Evolutionary conservation across 2,113 vertebrate species (phyloP).

Genomic region (Ondatra zibethicus): DNA sequence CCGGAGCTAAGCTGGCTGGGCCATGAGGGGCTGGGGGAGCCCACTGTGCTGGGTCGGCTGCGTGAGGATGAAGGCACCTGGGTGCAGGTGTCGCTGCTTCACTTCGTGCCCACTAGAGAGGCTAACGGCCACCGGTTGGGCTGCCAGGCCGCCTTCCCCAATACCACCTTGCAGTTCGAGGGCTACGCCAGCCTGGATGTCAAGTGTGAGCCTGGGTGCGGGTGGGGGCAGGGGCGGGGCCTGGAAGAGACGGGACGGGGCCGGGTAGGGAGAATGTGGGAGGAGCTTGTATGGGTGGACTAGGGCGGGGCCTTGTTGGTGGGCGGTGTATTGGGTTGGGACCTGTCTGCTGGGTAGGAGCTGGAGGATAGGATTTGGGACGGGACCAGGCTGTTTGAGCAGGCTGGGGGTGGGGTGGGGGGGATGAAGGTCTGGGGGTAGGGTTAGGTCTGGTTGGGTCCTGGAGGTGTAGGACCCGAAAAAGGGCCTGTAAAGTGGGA

Average conservation of each 20-base stretch:
- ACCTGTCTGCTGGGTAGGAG: too few relatives aligned
- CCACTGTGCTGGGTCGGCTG: slow-evolving; percentile 86
- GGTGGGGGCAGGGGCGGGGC: not conserved
- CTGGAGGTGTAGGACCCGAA: not conserved
- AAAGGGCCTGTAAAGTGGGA: not conserved
- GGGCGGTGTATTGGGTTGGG: not conserved
- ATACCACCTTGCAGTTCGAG: slow-evolving; percentile 91
- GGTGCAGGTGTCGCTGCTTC: slow-evolving; percentile 89
- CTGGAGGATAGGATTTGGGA: not conserved
- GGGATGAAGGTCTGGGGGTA: not conserved
- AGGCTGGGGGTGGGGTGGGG: not conserved
- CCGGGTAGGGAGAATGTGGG: not conserved
- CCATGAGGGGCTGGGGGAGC: slow-evolving; percentile 91
- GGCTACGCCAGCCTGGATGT: slow-evolving; percentile 91
- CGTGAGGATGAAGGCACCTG: slow-evolving; percentile 91
- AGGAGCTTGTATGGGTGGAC: not conserved
- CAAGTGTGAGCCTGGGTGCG: slow-evolving; percentile 89
- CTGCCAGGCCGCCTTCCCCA: slow-evolving; percentile 92
- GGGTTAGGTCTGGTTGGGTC: not conserved
- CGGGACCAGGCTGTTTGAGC: not conserved
- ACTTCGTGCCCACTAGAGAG: slow-evolving; percentile 91
- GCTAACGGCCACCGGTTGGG: slow-evolving; percentile 92
- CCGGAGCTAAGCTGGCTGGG: slow-evolving; percentile 93
- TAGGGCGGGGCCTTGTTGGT: not conserved
- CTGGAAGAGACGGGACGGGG: not conserved